These are phyloP conservation scores for Acanthopagrus latus DNA, from an alignment of 2,797 vertebrate species.

Conservation along the genomic window DNA sequence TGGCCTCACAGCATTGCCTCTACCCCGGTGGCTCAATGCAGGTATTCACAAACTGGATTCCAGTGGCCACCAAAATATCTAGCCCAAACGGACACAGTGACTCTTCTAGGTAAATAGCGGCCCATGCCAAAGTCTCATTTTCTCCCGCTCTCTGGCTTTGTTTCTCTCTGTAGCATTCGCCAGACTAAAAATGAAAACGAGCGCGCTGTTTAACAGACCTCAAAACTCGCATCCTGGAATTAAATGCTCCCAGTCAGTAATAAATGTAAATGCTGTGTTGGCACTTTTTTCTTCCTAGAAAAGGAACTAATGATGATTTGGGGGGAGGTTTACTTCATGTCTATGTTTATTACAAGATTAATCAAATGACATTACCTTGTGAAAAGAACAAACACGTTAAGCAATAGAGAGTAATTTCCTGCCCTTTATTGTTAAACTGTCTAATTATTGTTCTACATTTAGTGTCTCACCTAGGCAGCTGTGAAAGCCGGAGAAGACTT, in stretches of 20 bases:
- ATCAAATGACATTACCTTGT: constrained; percentile 60
- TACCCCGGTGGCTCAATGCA: constrained; percentile 81
- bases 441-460: constrained; percentile 71
- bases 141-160: constrained; percentile 59
- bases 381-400: constrained; percentile 55
- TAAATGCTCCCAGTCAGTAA: constrained; percentile 71
- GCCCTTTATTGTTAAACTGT: constrained; percentile 62
- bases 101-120: constrained; percentile 84
- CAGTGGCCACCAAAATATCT: constrained; percentile 79
- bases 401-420: constrained; percentile 61
- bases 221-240: constrained; percentile 65
- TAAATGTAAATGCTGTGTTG: constrained; percentile 67
- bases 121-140: constrained; percentile 53
- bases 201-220: constrained; percentile 62
- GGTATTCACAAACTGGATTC: constrained; percentile 84
- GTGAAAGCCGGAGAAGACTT: constrained; percentile 53
- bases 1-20: constrained; percentile 71
- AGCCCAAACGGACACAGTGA: constrained; percentile 76
- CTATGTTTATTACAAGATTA: constrained; percentile 61
- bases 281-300: constrained; percentile 61
- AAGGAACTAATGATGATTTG: constrained; percentile 58
- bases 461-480: constrained; percentile 66
- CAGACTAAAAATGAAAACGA: constrained; percentile 64
- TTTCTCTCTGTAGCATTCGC: constrained; percentile 48
- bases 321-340: constrained; percentile 64